phyloP scores from a whole-genome alignment of 2,888 invertebrate species.

The Diaprepes abbreviatus region DNA sequence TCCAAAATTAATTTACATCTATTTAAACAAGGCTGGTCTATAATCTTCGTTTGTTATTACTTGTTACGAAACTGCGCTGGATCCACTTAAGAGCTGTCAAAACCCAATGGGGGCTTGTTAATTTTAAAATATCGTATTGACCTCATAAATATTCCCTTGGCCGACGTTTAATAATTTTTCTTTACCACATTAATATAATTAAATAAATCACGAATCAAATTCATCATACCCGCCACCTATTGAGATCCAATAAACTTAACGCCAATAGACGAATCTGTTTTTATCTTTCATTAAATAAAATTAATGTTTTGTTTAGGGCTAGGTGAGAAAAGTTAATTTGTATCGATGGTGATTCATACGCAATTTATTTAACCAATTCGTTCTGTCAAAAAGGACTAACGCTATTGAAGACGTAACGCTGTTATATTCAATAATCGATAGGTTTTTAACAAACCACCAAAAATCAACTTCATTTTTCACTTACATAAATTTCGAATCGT shows the following conservation, averaged over 20 bases:
- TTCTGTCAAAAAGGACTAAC: too few species aligned
- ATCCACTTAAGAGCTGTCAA: conserved; percentile 9
- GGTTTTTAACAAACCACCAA: too few species aligned
- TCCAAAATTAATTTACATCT: conserved; percentile 12
- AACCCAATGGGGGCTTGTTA: conserved; percentile 9
- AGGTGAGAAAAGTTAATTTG: too few species aligned
- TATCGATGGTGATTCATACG: too few species aligned
- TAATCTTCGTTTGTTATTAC: conserved; percentile 1
- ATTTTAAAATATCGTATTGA: conserved; percentile 7
- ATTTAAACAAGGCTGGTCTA: conserved; percentile 1
- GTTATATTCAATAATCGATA: too few species aligned
- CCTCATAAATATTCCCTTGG: conserved; percentile 8
- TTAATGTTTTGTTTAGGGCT: too few species aligned
- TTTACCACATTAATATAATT: conserved; percentile 2
- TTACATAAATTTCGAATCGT: too few species aligned
- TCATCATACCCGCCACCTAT: neutral
- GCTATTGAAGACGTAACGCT: too few species aligned
- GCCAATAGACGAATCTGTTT: neutral
- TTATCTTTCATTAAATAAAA: neutral
- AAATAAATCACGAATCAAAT: neutral
- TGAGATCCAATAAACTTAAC: neutral
- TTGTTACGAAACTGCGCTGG: conserved; percentile 13
- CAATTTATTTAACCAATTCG: too few species aligned
- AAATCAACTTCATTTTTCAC: too few species aligned
- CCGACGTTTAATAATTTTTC: conserved; percentile 1